Percentiles rank a stretch among this genome's conserved stretches.
Conservation (phyloP, 2,113 vertebrate genomes). For the Phaetusa simplex region DNA sequence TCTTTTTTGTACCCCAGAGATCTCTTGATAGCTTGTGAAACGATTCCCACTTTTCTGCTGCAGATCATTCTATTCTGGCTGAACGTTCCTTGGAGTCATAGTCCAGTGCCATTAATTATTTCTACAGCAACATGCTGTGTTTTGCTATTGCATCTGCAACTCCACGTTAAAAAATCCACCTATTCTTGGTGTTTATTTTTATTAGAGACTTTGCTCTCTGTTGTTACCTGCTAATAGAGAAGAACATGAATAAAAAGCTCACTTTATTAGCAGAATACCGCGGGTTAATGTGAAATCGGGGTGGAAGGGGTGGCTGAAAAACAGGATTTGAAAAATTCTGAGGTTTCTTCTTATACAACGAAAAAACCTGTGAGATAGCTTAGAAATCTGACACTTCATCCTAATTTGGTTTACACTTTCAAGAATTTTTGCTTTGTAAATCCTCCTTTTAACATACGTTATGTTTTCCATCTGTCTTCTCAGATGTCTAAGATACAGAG, state of each 20-base stretch:
- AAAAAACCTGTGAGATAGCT: conserved; percentile 32
- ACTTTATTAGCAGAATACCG: not conserved
- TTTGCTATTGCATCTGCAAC: not conserved
- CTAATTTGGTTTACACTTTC: conserved; percentile 54
- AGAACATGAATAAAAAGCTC: not conserved
- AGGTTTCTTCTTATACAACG: not conserved
- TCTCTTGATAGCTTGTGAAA: conserved; percentile 5
- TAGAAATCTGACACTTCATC: conserved; percentile 43
- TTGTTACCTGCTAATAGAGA: not conserved
- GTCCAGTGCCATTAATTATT: conserved; percentile 28
- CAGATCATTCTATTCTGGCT: not conserved
- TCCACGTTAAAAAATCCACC: not conserved
- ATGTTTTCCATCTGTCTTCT: conserved; percentile 63
- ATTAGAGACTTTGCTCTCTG: not conserved
- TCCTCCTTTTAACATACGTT: conserved; percentile 53
- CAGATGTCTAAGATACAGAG: conserved; percentile 29
- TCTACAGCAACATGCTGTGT: not conserved
- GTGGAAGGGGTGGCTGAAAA: not conserved
- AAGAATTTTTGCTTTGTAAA: conserved; percentile 62
- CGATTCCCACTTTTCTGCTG: conserved; percentile 16
- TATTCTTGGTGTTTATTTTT: not conserved
- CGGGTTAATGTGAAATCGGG: not conserved
- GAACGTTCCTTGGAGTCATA: not conserved
- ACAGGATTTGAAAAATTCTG: not conserved
- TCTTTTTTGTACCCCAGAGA: not conserved